These are phyloP conservation scores for Thalassophryne amazonica DNA, from an alignment of 2,797 vertebrate genomes.

Conservation along the genomic window DNA sequence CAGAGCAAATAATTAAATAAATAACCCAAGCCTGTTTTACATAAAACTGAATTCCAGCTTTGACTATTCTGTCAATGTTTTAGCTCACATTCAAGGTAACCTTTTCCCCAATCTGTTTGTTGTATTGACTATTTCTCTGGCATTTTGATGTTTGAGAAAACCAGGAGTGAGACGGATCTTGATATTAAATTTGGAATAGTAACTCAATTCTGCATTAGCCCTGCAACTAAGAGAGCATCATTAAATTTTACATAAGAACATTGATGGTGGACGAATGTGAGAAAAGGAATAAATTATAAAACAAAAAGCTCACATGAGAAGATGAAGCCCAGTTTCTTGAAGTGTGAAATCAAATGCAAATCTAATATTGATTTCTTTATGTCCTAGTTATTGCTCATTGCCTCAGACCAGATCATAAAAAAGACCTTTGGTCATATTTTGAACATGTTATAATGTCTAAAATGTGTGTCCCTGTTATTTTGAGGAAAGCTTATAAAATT, in stretches of 20 bases:
- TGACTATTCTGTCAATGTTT: conserved; percentile 20
- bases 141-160: background rate
- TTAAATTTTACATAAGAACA: background rate
- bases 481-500: background rate
- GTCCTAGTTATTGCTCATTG: no score
- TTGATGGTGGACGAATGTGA: background rate
- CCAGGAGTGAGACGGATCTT: background rate
- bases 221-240: background rate
- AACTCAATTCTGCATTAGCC: conserved; percentile 3
- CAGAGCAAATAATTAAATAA: no score
- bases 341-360: no score
- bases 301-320: background rate
- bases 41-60: conserved; percentile 24
- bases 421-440: no score
- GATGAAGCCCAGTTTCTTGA: background rate
- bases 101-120: background rate
- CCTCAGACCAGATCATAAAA: no score
- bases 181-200: background rate
- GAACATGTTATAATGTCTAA: no score
- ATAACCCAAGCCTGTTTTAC: no score
- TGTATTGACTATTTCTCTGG: conserved; percentile 8
- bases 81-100: conserved; percentile 17
- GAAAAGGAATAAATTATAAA: background rate
- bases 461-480: background rate
- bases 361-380: background rate